phyloP scores from a whole-genome alignment of 2,797 vertebrate genomes.

The Uromys caudimaculatus region DNA sequence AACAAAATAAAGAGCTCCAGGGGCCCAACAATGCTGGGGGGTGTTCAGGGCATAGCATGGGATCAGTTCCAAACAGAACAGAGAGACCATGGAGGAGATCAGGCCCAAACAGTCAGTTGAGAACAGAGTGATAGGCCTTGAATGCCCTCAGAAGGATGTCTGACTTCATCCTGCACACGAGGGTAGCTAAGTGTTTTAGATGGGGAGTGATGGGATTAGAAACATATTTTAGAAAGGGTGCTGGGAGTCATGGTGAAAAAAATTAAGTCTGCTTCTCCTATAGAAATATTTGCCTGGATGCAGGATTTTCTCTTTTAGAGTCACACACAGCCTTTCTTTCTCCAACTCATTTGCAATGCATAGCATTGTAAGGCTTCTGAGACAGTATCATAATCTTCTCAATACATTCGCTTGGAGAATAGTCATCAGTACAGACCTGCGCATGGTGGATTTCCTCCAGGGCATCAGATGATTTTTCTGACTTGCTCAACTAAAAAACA shows the following conservation, averaged over 20 bases:
- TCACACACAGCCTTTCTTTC: constrained; percentile 39
- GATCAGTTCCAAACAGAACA: not conserved
- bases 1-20: not conserved
- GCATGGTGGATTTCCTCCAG: constrained; percentile 60
- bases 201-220: not conserved
- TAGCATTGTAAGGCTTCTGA: constrained; percentile 42
- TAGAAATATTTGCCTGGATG: constrained; percentile 48
- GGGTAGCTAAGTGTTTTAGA: constrained; percentile 1
- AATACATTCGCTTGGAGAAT: constrained; percentile 54
- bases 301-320: constrained; percentile 55
- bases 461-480: constrained; percentile 65
- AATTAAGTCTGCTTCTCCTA: constrained; percentile 25
- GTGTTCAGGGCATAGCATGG: not conserved
- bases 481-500: constrained; percentile 69
- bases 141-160: not conserved
- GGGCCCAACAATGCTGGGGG: not conserved
- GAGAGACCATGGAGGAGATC: not conserved
- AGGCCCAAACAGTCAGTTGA: not conserved
- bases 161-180: not conserved
- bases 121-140: not conserved
- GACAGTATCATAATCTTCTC: constrained; percentile 68
- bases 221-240: constrained; percentile 3
- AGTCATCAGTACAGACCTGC: constrained; percentile 45
- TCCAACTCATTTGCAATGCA: constrained; percentile 67
- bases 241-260: not conserved